These are phyloP conservation scores for Drosophila micromelanica DNA, from an alignment of 1,140 invertebrate species.

Conservation along the genomic window DNA sequence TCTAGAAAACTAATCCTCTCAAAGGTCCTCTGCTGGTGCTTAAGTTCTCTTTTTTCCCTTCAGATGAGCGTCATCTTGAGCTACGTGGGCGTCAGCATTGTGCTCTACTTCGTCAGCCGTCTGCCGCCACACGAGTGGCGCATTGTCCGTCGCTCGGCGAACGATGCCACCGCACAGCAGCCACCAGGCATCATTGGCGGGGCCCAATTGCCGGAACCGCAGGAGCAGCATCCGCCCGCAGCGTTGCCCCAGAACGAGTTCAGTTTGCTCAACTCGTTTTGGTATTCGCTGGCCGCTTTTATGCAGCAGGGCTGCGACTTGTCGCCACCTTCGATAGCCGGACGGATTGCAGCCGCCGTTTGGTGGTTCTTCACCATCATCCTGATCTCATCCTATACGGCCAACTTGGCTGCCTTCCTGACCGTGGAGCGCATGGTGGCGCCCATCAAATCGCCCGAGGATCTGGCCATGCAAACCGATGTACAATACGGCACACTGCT, in stretches of 20 bases:
- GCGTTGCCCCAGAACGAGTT: constrained; percentile 91
- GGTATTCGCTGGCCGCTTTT: constrained; percentile 98
- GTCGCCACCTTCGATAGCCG: constrained; percentile 93
- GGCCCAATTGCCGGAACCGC: constrained; percentile 26
- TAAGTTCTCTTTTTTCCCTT: constrained; percentile 4
- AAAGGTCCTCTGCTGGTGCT: neutral
- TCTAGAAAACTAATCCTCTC: neutral
- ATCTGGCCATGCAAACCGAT: constrained; percentile 97
- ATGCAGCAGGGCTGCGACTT: constrained; percentile 99
- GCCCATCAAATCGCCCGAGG: constrained; percentile 97
- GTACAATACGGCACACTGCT: constrained; percentile 96
- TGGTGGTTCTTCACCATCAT: constrained; percentile 99
- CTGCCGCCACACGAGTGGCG: constrained; percentile 99
- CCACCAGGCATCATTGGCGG: constrained; percentile 76
- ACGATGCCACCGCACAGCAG: constrained; percentile 57
- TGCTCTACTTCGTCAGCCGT: constrained; percentile 96
- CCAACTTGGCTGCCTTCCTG: constrained; percentile 98
- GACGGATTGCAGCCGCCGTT: constrained; percentile 97
- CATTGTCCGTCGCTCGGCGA: constrained; percentile 85
- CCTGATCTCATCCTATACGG: constrained; percentile 98
- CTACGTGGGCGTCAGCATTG: constrained; percentile 97
- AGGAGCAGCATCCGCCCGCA: constrained; percentile 25
- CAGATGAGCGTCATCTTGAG: constrained; percentile 96
- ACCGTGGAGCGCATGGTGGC: constrained; percentile 98
- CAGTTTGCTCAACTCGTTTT: constrained; percentile 97